Conservation (phyloP, 2,113 vertebrate species). For the Lepisosteus oculatus region DNA sequence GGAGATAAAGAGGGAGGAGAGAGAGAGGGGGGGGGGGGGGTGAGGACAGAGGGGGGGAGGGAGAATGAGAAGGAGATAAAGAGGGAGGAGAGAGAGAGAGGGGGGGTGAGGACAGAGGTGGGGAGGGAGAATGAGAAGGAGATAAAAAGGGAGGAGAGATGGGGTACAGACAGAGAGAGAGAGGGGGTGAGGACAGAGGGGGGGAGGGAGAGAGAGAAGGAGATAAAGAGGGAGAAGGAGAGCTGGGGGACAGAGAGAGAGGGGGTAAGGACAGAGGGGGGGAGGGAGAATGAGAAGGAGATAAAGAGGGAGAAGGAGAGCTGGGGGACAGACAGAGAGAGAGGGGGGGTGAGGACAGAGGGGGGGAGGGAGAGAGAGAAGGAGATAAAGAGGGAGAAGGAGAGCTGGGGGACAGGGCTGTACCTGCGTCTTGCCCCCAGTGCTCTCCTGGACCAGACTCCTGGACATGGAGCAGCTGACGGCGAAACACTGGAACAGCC, state of each 20-base stretch:
- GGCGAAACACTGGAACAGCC: constrained; percentile 81
- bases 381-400: constrained; percentile 10
- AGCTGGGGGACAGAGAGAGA: constrained; percentile 71
- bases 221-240: neutral
- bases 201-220: neutral
- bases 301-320: constrained; percentile 67
- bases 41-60: no score
- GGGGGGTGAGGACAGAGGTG: constrained; percentile 4
- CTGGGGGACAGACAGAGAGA: fast-evolving
- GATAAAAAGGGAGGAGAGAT: neutral
- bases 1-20: neutral
- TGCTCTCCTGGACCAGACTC: constrained; percentile 82
- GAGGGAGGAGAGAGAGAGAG: neutral
- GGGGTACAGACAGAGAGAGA: no score
- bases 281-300: constrained; percentile 77
- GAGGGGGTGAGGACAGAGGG: no score
- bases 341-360: constrained; percentile 8
- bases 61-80: neutral
- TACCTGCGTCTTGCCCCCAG: constrained; percentile 83
- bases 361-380: neutral
- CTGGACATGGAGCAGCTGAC: constrained; percentile 83
- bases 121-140: neutral
- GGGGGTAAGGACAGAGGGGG: constrained; percentile 72
- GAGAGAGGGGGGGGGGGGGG: constrained; percentile 63
- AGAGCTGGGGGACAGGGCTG: neutral